Base-by-base conservation (phyloP, 2,113 vertebrate species). In the Hemibagrus wyckioides region DNA sequence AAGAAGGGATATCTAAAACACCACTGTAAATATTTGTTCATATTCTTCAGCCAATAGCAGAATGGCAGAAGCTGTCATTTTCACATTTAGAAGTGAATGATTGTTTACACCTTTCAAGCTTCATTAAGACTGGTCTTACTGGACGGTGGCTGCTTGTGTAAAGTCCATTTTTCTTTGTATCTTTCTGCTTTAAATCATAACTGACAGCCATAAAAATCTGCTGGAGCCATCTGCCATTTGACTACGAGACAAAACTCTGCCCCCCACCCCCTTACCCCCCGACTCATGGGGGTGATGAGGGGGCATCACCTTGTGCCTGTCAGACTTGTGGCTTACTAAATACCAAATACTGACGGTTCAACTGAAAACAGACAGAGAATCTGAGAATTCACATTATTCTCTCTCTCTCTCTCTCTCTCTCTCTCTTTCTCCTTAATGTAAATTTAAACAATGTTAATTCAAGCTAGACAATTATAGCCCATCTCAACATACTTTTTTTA, bases 161-260 rank as follows among this genome's bases (percentile, higher is more conserved):
- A 84, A 79, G 85, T 39, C 41, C 61, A 39, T 44, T 0, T 63
- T 11, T 36, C 71, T 21, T 57, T 0, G 11, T 84, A 85, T 82
- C 69, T 59, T 21, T 50, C 80, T 30, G 23, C 36, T n/a, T 87
- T 87, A 89, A 73, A 94, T 88, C 59, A 89, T 83, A 92, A 81
- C 83, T 87, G 92, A 93, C 89, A 88, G 85, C 19, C 54, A 65
- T 89, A 82, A 83, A 88, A 92, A 90, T 76, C 89, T 54, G 83
- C 33, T 82, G 54, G 44, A 65, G 83, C 89, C 81, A 86, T 86
- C 54, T 85, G 90, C 71, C 91, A 89, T 80, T 89, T 91, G 86
- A 89, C 80, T 85, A 77, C 33, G 54, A 87, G 82, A 88, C 80
- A 80, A 54, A 65, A 79, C 65, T 88, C 86, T 88, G 77, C 57